These are phyloP conservation scores for Zoroaster sp. DNA, from an alignment of 53 echinoderm and acorn worm species.

Conservation along the genomic window DNA sequence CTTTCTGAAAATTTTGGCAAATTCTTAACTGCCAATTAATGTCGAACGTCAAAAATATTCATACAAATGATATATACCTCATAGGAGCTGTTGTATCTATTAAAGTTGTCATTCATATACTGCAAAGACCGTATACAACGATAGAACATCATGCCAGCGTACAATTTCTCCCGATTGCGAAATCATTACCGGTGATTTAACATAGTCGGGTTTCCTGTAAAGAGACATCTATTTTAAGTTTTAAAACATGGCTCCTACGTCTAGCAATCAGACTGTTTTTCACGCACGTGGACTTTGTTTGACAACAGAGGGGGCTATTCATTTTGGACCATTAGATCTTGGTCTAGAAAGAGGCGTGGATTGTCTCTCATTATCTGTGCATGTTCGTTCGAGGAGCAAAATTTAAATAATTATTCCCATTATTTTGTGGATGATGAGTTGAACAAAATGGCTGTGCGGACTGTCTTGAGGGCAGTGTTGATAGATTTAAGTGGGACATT, in stretches of 20 bases:
- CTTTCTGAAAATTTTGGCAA: too few species aligned
- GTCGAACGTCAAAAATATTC: not conserved
- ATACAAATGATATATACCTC: not conserved
- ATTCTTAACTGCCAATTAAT: not conserved
- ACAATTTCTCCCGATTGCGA: not conserved
- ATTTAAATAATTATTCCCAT: too few species aligned
- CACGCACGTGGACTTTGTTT: not conserved
- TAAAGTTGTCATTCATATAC: too few species aligned
- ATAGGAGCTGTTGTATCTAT: too few species aligned
- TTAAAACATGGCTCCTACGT: not conserved
- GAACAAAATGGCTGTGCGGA: conserved; percentile 31
- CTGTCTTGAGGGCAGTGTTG: conserved; percentile 69
- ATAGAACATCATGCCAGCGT: too few species aligned
- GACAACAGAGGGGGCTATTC: not conserved
- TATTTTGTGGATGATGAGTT: too few species aligned
- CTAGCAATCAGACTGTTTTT: not conserved
- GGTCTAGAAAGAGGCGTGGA: not conserved
- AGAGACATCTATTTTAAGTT: too few species aligned
- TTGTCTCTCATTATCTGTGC: not conserved
- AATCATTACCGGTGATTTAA: not conserved
- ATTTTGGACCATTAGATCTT: not conserved
- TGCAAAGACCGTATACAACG: too few species aligned
- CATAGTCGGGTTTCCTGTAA: not conserved
- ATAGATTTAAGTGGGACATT: conserved; percentile 92
- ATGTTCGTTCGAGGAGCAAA: not conserved